A percentile compares a stretch with the other conserved stretches of the same genome.
Conservation (phyloP, 2,888 invertebrate genomes). For the Brenthis daphne region DNA sequence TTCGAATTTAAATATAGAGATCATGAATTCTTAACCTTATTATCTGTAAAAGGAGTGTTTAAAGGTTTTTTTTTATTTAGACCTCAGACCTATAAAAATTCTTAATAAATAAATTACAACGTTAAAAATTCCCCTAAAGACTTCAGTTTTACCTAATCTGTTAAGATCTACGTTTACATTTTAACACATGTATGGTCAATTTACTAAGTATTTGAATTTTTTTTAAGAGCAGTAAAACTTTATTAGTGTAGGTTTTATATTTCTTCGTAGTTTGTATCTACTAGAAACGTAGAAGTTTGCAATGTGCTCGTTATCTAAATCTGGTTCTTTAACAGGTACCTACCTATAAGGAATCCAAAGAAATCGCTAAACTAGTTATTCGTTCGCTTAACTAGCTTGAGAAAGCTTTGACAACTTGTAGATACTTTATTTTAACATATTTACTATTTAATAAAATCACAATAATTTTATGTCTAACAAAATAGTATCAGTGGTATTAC, state of each 20-base stretch:
- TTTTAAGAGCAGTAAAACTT: constrained; percentile 7
- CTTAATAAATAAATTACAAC: too few relatives aligned
- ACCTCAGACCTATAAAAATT: too few relatives aligned
- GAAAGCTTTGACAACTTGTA: constrained; percentile 36
- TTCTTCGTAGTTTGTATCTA: background rate
- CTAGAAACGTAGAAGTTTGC: constrained; percentile 27
- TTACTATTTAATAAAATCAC: background rate
- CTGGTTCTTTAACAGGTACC: constrained; percentile 33
- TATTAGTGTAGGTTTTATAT: constrained; percentile 5
- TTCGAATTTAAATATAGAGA: too few relatives aligned
- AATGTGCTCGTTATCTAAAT: constrained; percentile 42
- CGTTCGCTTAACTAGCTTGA: constrained; percentile 32
- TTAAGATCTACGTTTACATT: background rate
- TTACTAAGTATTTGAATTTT: background rate
- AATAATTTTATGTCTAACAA: background rate
- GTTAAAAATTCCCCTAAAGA: too few relatives aligned
- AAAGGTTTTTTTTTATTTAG: too few relatives aligned
- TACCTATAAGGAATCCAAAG: constrained; percentile 34
- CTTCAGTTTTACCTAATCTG: too few relatives aligned
- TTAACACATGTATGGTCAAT: background rate
- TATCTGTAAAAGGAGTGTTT: too few relatives aligned
- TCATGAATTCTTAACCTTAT: too few relatives aligned
- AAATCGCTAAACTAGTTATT: constrained; percentile 41
- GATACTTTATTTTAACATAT: background rate
- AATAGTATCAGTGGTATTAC: too few relatives aligned